phyloP scores from a whole-genome alignment of 1,140 invertebrate species.

The Megathymus violae region DNA sequence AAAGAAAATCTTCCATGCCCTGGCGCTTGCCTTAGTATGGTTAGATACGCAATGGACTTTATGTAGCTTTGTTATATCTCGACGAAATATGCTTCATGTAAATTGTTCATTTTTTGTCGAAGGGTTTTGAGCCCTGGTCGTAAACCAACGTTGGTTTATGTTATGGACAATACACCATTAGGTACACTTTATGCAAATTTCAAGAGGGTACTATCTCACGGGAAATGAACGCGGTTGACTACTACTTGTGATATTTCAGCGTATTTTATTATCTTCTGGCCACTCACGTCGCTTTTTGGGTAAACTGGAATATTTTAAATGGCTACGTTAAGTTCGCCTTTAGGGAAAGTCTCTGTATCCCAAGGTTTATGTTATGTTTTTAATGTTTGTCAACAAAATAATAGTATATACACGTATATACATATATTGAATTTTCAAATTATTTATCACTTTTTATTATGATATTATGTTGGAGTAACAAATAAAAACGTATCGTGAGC shows the following conservation, averaged over 20 bases:
- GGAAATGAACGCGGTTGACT: conserved; percentile 58
- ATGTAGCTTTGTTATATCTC: conserved; percentile 4
- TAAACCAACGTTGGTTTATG: conserved; percentile 55
- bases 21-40: too few species aligned
- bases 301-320: conserved; percentile 33
- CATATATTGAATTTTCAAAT: too few species aligned
- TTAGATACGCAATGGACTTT: too few species aligned
- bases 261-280: conserved; percentile 39
- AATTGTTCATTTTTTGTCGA: conserved; percentile 35
- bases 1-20: too few species aligned
- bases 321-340: neutral
- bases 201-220: conserved; percentile 48
- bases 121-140: conserved; percentile 43
- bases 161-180: conserved; percentile 56
- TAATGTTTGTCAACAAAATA: too few species aligned
- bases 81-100: conserved; percentile 20
- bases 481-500: too few species aligned
- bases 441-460: too few species aligned
- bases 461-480: too few species aligned
- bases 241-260: conserved; percentile 36
- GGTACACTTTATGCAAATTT: conserved; percentile 63
- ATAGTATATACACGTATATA: too few species aligned
- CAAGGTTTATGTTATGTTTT: too few species aligned
- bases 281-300: conserved; percentile 31
- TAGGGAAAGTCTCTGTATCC: too few species aligned